A percentile compares a stretch with the other conserved stretches of the same genome.
phyloP scores from a whole-genome alignment of 2,113 vertebrate genomes.

The Tichodroma muraria region DNA sequence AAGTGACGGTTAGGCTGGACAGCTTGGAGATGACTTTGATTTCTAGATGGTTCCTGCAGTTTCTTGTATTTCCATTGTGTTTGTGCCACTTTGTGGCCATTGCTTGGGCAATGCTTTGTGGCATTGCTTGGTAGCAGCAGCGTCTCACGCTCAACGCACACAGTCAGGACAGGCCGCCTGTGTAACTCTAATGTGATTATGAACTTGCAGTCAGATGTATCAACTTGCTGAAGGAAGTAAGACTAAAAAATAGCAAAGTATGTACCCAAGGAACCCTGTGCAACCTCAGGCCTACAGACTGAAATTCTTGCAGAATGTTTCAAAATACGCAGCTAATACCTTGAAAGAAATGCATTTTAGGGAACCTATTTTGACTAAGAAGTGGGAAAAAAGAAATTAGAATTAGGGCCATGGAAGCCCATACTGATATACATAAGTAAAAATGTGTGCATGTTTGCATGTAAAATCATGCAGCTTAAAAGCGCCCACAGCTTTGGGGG shows the following conservation, averaged over 20 bases:
- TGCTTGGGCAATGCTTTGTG: too few relatives aligned
- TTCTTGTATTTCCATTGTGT: neutral
- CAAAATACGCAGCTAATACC: neutral
- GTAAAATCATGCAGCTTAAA: neutral
- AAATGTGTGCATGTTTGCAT: neutral
- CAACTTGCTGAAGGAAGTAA: neutral
- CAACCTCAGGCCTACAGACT: neutral
- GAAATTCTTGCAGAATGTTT: neutral
- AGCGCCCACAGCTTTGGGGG: neutral
- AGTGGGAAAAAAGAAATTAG: neutral
- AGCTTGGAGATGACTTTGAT: neutral
- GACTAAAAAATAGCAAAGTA: neutral
- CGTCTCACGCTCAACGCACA: fast-evolving
- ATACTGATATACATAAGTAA: neutral
- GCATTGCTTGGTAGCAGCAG: neutral
- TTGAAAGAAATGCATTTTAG: neutral
- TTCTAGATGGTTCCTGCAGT: neutral
- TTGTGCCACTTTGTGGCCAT: neutral
- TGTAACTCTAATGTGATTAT: neutral
- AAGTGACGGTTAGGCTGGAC: neutral
- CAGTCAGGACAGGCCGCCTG: neutral
- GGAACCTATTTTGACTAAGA: neutral
- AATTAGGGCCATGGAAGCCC: neutral
- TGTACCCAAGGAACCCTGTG: neutral
- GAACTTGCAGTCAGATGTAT: neutral